Evolutionary conservation across 2,888 invertebrate genomes (phyloP).

Genomic region (Hesperia comma): DNA sequence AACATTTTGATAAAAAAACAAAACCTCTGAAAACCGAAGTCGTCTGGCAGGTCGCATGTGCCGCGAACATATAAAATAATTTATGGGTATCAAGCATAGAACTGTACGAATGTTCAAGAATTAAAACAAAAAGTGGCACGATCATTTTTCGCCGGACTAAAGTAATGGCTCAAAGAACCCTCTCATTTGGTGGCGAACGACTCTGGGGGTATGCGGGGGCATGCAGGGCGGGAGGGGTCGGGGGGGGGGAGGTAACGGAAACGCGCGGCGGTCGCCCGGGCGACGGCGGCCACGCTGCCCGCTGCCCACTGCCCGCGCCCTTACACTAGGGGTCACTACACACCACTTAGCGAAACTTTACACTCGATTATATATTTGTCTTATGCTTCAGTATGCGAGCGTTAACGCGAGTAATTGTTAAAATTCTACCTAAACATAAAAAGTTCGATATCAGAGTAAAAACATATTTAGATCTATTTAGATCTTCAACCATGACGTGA

Average conservation of each 20-base stretch:
- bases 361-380: too few relatives aligned
- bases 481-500: too few relatives aligned
- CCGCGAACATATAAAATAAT: slow-evolving; percentile 16
- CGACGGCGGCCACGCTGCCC: slow-evolving; percentile 43
- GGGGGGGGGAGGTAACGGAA: slow-evolving; percentile 50
- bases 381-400: too few relatives aligned
- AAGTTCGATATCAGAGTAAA: too few relatives aligned
- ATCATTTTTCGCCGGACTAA: not conserved
- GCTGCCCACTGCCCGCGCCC: too few relatives aligned
- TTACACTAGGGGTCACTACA: too few relatives aligned
- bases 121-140: slow-evolving; percentile 18
- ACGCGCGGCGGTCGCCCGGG: slow-evolving; percentile 55
- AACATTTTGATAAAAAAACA: not conserved
- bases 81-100: not conserved
- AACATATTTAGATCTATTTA: too few relatives aligned
- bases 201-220: slow-evolving; percentile 1
- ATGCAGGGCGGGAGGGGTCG: too few relatives aligned
- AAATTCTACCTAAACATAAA: too few relatives aligned
- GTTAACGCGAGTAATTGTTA: too few relatives aligned
- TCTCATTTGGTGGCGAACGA: slow-evolving; percentile 22
- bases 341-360: too few relatives aligned
- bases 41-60: slow-evolving; percentile 8
- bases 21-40: not conserved
- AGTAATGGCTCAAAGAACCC: not conserved
- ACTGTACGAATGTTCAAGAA: not conserved